A percentile compares a stretch with the other conserved stretches of the same genome.
Conservation (phyloP, 2,797 vertebrate species). For the Sphenopsis melanotis region DNA sequence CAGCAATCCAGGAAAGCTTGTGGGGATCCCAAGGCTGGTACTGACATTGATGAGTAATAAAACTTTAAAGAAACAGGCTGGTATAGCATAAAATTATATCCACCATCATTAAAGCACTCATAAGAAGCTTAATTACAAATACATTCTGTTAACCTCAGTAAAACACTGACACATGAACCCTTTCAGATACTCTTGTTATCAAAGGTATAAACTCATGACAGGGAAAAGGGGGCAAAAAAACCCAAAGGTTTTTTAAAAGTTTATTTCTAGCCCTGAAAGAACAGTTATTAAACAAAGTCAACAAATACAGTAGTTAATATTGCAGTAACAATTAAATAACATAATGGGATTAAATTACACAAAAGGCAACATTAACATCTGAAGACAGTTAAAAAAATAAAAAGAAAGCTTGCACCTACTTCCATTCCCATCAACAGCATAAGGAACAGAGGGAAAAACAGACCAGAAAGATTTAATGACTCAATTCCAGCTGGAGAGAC, state of each 20-base stretch:
- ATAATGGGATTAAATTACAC: slow-evolving; percentile 80
- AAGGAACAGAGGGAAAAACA: slow-evolving; percentile 12
- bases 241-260: slow-evolving; percentile 54
- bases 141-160: background rate
- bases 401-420: slow-evolving; percentile 71
- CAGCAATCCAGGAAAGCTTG: background rate
- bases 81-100: background rate
- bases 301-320: slow-evolving; percentile 84
- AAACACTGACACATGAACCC: background rate
- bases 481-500: slow-evolving; percentile 46
- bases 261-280: slow-evolving; percentile 83
- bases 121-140: background rate
- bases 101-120: background rate
- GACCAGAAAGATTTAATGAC: slow-evolving; percentile 17
- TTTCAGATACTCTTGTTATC: background rate
- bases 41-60: background rate
- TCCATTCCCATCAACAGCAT: slow-evolving; percentile 58
- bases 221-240: background rate
- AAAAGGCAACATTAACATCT: slow-evolving; percentile 74
- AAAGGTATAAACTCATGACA: background rate
- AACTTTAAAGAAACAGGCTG: background rate
- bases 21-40: background rate
- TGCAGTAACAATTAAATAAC: slow-evolving; percentile 82
- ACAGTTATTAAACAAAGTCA: slow-evolving; percentile 76
- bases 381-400: slow-evolving; percentile 72